phyloP scores from a whole-genome alignment of 1,140 invertebrate genomes.

The Limonius californicus region DNA sequence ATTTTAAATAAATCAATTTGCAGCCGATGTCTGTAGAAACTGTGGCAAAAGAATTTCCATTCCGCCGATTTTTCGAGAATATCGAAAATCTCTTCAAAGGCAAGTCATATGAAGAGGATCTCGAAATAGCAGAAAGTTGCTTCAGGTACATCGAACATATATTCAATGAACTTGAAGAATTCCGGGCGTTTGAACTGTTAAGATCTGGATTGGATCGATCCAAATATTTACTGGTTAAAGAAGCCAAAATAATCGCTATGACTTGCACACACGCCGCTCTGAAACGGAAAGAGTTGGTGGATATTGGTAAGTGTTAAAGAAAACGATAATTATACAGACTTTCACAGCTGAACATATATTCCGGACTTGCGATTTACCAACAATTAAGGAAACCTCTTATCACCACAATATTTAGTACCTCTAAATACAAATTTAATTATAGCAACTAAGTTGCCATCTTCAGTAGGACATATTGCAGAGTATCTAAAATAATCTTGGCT shows the following conservation, averaged over 20 bases:
- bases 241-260: constrained; percentile 99
- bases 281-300: constrained; percentile 93
- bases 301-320: constrained; percentile 72
- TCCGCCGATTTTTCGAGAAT: constrained; percentile 85
- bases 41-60: constrained; percentile 83
- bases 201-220: constrained; percentile 92
- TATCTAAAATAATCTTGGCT: no score
- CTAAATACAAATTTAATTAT: no score
- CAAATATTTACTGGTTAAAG: constrained; percentile 95
- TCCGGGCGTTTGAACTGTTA: constrained; percentile 94
- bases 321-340: constrained; percentile 19
- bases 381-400: no score
- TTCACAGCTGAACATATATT: no score
- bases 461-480: no score
- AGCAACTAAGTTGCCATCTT: no score
- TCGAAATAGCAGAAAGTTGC: constrained; percentile 89
- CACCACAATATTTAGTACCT: no score
- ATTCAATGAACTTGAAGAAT: constrained; percentile 96
- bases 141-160: constrained; percentile 95
- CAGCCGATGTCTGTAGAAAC: constrained; percentile 43
- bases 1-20: neutral
- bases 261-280: constrained; percentile 99
- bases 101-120: constrained; percentile 76
- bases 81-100: constrained; percentile 90
- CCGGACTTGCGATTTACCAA: no score